Conservation (phyloP, 2,113 vertebrate genomes). For the Silurus glanis region DNA sequence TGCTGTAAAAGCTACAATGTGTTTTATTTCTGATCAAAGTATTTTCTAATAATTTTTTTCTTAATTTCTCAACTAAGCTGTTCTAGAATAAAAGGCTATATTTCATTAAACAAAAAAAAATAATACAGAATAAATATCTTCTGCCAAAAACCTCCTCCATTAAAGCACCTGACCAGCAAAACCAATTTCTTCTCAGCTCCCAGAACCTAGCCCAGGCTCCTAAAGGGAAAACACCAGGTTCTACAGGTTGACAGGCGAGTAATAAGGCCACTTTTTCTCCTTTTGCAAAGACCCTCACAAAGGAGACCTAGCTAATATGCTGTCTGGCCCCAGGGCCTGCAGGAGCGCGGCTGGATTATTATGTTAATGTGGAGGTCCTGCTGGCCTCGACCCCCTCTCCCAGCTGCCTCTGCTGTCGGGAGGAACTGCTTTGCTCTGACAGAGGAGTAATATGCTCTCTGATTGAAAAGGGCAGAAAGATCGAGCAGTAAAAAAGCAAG, state of each 20-base stretch:
- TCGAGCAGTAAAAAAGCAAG: slow-evolving; percentile 75
- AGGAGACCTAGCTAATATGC: slow-evolving; percentile 92
- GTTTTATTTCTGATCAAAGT: background rate
- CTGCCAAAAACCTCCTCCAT: background rate
- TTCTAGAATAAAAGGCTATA: background rate
- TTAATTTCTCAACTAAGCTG: background rate
- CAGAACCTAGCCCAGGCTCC: slow-evolving; percentile 67
- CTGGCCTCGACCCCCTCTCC: slow-evolving; percentile 92
- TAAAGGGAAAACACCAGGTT: slow-evolving; percentile 60
- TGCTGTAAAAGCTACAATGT: too few species aligned
- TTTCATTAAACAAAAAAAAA: background rate
- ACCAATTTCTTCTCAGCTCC: slow-evolving; percentile 60
- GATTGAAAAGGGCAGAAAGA: slow-evolving; percentile 99
- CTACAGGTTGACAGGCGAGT: slow-evolving; percentile 92
- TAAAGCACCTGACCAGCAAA: slow-evolving; percentile 13
- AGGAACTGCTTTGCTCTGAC: slow-evolving; percentile 98
- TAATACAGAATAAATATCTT: background rate
- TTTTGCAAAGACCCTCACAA: slow-evolving; percentile 73
- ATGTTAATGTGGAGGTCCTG: slow-evolving; percentile 98
- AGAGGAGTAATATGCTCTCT: slow-evolving; percentile 98
- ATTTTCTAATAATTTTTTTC: background rate
- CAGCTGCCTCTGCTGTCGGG: slow-evolving; percentile 97
- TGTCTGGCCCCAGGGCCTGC: slow-evolving; percentile 95
- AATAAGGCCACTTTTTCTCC: slow-evolving; percentile 67
- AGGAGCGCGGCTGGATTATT: slow-evolving; percentile 97